Conservation (phyloP, 2,113 vertebrate genomes). For the Coturnix japonica region DNA sequence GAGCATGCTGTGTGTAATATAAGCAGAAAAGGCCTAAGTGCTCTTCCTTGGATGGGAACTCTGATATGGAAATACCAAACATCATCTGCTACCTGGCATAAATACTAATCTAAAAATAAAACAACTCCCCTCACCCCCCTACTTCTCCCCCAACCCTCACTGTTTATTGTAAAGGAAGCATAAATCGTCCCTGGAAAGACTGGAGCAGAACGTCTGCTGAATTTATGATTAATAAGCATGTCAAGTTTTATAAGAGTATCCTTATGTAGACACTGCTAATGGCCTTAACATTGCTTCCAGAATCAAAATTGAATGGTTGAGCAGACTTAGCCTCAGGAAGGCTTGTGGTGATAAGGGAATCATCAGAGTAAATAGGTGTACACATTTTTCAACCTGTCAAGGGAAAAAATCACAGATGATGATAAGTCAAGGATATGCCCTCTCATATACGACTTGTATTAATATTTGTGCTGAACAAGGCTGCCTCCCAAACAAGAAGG, state of each 20-base stretch:
- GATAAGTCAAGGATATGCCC: constrained; percentile 48
- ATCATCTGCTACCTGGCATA: constrained; percentile 6
- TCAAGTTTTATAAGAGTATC: constrained; percentile 57
- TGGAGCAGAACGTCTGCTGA: constrained; percentile 8
- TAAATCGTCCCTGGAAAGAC: constrained; percentile 14
- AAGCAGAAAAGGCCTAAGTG: not conserved
- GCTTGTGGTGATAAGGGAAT: constrained; percentile 1
- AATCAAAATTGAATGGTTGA: constrained; percentile 50
- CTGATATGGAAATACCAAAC: not conserved
- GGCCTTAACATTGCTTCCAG: constrained; percentile 53
- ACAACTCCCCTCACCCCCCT: not conserved
- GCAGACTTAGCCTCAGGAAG: constrained; percentile 48
- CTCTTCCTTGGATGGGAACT: not conserved
- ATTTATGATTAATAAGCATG: constrained; percentile 66
- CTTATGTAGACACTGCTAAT: constrained; percentile 54
- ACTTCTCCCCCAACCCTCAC: not conserved
- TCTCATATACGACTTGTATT: not conserved
- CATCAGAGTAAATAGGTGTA: constrained; percentile 52
- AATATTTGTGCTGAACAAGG: constrained; percentile 38
- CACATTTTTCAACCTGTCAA: constrained; percentile 50
- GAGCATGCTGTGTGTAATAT: not conserved
- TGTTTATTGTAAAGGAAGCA: constrained; percentile 52
- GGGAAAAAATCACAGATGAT: constrained; percentile 27
- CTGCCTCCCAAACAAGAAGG: constrained; percentile 15
- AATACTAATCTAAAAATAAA: constrained; percentile 1